Conservation (phyloP, 1,140 invertebrate genomes). For the Aphelinus atriplicis region DNA sequence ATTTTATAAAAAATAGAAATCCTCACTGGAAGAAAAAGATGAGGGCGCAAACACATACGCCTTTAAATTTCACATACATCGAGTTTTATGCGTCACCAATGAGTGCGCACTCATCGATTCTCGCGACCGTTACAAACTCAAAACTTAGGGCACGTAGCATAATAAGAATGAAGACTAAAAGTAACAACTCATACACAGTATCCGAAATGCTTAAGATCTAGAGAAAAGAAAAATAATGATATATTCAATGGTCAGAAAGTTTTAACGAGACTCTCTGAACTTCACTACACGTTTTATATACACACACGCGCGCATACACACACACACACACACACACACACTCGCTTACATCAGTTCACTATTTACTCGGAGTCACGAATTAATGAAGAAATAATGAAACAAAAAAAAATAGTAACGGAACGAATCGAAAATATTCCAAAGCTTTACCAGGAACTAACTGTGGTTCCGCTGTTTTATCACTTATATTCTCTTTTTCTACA, state of each 20-base stretch:
- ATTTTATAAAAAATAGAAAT: constrained; percentile 44
- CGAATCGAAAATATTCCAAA: neutral
- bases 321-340: no score
- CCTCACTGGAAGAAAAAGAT: neutral
- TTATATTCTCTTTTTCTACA: neutral
- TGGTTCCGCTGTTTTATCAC: neutral
- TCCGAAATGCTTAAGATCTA: constrained; percentile 5
- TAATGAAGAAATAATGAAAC: constrained; percentile 1
- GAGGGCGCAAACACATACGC: neutral
- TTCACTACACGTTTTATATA: constrained; percentile 12
- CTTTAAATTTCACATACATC: neutral
- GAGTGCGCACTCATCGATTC: neutral
- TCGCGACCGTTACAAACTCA: neutral
- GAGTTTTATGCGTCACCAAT: neutral
- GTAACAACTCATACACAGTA: neutral
- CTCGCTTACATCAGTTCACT: neutral
- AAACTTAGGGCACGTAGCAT: constrained; percentile 11
- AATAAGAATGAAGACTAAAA: constrained; percentile 25
- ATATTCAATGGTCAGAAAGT: constrained; percentile 7
- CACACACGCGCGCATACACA: neutral
- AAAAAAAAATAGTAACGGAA: neutral
- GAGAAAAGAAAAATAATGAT: constrained; percentile 7
- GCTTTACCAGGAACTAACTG: constrained; percentile 10
- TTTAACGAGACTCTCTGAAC: neutral
- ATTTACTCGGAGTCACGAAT: constrained; percentile 13